phyloP scores from a whole-genome alignment of 2,113 vertebrate species.

The Salvelinus namaycush region DNA sequence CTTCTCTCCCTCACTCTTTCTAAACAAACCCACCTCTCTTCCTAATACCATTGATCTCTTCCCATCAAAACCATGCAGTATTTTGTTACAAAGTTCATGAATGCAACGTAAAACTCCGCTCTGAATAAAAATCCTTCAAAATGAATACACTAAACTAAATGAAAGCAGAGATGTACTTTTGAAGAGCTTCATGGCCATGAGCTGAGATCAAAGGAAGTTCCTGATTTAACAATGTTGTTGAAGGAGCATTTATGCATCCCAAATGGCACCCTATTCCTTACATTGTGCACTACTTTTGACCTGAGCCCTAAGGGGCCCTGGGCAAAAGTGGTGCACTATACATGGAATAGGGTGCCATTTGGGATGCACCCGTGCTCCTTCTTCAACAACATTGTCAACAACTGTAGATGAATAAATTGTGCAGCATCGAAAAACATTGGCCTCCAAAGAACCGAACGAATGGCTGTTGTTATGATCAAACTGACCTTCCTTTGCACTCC shows the following conservation, averaged over 20 bases:
- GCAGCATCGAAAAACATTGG: neutral
- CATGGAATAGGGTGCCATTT: too few species aligned
- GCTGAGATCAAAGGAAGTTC: too few species aligned
- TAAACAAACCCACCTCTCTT: neutral
- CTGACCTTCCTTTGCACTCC: slow-evolving; percentile 24
- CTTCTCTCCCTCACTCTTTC: neutral
- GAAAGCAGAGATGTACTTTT: neutral
- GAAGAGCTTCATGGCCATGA: neutral
- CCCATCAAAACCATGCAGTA: neutral
- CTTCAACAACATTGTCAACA: neutral
- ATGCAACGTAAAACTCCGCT: too few species aligned
- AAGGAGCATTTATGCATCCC: too few species aligned
- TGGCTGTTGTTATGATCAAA: neutral
- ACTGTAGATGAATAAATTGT: neutral
- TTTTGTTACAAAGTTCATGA: too few species aligned
- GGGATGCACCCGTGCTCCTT: neutral
- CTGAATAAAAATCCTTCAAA: too few species aligned
- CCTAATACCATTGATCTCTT: neutral
- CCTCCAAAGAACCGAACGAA: neutral
- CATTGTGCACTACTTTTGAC: too few species aligned
- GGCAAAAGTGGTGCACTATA: too few species aligned
- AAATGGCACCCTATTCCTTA: too few species aligned
- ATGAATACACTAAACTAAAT: too few species aligned
- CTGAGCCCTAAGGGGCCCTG: too few species aligned
- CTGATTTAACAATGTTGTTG: too few species aligned